Evolutionary conservation across 2,113 vertebrate genomes (phyloP).

Genomic region (Hyaena hyaena): DNA sequence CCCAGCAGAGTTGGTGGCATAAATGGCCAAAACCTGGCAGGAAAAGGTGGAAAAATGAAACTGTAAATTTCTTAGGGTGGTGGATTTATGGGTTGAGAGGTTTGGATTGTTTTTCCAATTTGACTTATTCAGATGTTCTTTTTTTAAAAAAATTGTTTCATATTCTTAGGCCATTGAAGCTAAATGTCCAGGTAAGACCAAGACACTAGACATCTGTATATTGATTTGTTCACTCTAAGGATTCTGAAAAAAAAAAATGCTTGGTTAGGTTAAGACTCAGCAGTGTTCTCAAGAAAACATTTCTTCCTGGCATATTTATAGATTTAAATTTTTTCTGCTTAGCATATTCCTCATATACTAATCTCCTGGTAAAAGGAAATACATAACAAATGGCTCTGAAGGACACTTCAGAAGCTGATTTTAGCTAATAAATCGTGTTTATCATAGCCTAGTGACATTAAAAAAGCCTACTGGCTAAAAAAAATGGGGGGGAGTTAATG

Average conservation of each 20-base stretch:
- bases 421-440: conserved; percentile 10
- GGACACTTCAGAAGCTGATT: not conserved
- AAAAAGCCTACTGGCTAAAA: not conserved
- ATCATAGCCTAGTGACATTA: not conserved
- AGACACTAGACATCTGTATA: conserved; percentile 31
- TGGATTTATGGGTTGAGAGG: not conserved
- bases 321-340: not conserved
- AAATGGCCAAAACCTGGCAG: not conserved
- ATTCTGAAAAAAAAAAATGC: not conserved
- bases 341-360: not conserved
- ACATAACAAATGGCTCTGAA: not conserved
- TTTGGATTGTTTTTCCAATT: not conserved
- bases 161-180: not conserved
- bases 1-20: not conserved
- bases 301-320: conserved; percentile 29
- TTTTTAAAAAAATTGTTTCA: not conserved
- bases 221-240: conserved; percentile 35
- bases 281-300: conserved; percentile 21
- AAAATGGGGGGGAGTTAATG: not conserved
- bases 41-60: not conserved
- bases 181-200: conserved; percentile 27
- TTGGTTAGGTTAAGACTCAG: conserved; percentile 45
- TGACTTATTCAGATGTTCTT: not conserved
- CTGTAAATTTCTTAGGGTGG: not conserved
- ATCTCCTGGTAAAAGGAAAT: not conserved